These are phyloP conservation scores for Platichthys flesus DNA, from an alignment of 2,113 vertebrate genomes.

Conservation along the genomic window DNA sequence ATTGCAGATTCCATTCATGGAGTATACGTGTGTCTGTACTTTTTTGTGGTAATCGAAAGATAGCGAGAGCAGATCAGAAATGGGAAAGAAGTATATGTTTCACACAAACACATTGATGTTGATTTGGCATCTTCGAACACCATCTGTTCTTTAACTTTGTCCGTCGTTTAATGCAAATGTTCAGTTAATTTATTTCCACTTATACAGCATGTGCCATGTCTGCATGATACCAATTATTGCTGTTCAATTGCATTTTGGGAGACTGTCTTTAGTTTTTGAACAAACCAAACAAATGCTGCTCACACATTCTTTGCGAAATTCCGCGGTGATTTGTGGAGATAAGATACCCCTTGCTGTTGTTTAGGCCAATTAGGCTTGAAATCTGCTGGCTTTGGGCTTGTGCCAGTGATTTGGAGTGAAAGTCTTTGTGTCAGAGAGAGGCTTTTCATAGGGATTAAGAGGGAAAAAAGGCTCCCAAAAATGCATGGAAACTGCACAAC, in stretches of 20 bases:
- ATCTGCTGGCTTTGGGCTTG: slow-evolving; percentile 61
- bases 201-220: background rate
- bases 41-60: no score
- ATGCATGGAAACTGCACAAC: slow-evolving; percentile 25
- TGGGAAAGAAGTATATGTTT: slow-evolving; percentile 5
- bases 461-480: slow-evolving; percentile 25
- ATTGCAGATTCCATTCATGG: no score
- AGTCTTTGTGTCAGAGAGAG: slow-evolving; percentile 53
- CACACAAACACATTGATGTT: background rate
- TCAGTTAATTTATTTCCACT: background rate
- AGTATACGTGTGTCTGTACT: no score
- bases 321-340: slow-evolving; percentile 57
- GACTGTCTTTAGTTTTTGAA: slow-evolving; percentile 32
- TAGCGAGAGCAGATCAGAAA: slow-evolving; percentile 29
- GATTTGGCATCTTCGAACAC: slow-evolving; percentile 35
- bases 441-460: slow-evolving; percentile 48
- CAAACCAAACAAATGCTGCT: slow-evolving; percentile 41
- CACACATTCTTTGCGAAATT: slow-evolving; percentile 38
- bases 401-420: slow-evolving; percentile 65
- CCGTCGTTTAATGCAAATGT: slow-evolving; percentile 1
- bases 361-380: slow-evolving; percentile 72
- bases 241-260: background rate
- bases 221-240: slow-evolving; percentile 8
- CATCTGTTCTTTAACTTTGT: slow-evolving; percentile 21
- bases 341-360: slow-evolving; percentile 65